Evolutionary conservation across 2,113 vertebrate genomes (phyloP).

Genomic region (Alouatta palliata): DNA sequence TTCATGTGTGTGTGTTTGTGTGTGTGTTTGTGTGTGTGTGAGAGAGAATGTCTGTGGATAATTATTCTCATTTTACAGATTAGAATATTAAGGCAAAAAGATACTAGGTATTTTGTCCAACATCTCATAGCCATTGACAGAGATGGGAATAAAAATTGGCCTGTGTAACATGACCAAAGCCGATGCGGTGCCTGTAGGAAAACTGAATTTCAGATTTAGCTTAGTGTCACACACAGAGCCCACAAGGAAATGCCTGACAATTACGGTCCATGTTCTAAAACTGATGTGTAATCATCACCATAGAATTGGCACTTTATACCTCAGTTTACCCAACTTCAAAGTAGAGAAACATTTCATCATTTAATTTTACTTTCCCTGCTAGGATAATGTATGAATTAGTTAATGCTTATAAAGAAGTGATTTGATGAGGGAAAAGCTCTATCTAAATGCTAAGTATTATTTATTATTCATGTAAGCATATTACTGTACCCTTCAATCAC

Average conservation of each 20-base stretch:
- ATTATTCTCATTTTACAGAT: conserved; percentile 27
- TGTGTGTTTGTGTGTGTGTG: not conserved
- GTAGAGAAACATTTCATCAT: not conserved
- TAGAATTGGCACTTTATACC: not conserved
- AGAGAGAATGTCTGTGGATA: not conserved
- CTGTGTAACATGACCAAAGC: not conserved
- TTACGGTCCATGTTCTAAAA: not conserved
- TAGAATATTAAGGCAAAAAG: not conserved
- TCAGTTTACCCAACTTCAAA: conserved; percentile 64
- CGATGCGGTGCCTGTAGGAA: not conserved
- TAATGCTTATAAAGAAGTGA: conserved; percentile 72
- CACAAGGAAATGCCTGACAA: not conserved
- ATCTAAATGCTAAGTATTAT: conserved; percentile 81
- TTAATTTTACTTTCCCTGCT: conserved; percentile 62
- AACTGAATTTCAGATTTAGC: conserved; percentile 35
- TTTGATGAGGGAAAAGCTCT: conserved; percentile 75
- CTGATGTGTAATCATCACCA: not conserved
- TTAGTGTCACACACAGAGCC: not conserved
- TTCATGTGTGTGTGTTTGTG: not conserved
- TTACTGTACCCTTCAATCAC: conserved; percentile 80
- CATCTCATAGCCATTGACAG: not conserved
- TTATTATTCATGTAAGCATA: conserved; percentile 81
- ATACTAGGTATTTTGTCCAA: not conserved
- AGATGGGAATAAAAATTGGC: not conserved
- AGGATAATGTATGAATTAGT: conserved; percentile 72